Percentiles rank a stretch among this genome's conserved stretches.
Evolutionary conservation across 2,113 vertebrate genomes (phyloP).

Genomic region (Bagarius yarrelli): DNA sequence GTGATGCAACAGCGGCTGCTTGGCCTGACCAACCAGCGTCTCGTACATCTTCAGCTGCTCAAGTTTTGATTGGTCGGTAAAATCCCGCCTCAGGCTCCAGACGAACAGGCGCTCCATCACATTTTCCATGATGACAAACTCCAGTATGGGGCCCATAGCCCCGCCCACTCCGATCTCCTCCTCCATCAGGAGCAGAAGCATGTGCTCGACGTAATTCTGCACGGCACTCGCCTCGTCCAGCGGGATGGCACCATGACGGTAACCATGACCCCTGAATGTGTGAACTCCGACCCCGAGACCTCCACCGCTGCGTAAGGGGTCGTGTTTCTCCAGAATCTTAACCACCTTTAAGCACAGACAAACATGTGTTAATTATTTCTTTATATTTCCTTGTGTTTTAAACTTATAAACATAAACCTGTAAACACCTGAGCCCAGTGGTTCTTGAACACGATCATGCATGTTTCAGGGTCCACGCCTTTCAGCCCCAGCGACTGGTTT

Average conservation of each 20-base stretch:
- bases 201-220: slow-evolving; percentile 98
- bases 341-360: slow-evolving; percentile 76
- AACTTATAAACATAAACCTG: neutral
- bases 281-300: slow-evolving; percentile 28
- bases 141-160: slow-evolving; percentile 96
- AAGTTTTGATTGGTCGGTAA: slow-evolving; percentile 92
- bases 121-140: slow-evolving; percentile 95
- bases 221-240: slow-evolving; percentile 91
- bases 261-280: slow-evolving; percentile 49
- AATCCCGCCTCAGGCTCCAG: slow-evolving; percentile 91
- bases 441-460: slow-evolving; percentile 99
- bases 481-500: slow-evolving; percentile 77
- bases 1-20: slow-evolving; percentile 91
- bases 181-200: slow-evolving; percentile 92
- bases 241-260: slow-evolving; percentile 78
- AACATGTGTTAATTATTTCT: neutral
- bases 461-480: slow-evolving; percentile 94
- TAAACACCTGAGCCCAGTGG: slow-evolving; percentile 94
- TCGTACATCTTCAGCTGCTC: slow-evolving; percentile 98
- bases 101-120: slow-evolving; percentile 98
- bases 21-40: slow-evolving; percentile 88
- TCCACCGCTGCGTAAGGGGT: slow-evolving; percentile 75
- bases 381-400: neutral
- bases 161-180: slow-evolving; percentile 82
- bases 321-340: slow-evolving; percentile 94